Evolutionary conservation across 53 echinoderm and acorn worm species (phyloP).

Genomic region (Temnopleurus reevesii): DNA sequence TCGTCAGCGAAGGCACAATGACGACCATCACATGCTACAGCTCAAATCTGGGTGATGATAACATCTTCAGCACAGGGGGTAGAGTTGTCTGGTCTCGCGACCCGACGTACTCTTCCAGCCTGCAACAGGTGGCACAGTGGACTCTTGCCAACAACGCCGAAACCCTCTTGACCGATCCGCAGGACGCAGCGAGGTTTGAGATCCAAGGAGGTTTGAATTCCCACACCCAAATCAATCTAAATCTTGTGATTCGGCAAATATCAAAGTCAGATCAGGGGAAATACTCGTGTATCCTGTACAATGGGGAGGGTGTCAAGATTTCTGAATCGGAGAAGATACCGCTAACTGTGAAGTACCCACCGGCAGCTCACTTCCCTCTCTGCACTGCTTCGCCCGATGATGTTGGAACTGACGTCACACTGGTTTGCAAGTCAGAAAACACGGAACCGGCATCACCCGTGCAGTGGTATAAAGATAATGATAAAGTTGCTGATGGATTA

Average conservation of each 20-base stretch:
- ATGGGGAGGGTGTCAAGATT: background rate
- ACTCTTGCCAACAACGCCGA: background rate
- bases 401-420: background rate
- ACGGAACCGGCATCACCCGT: constrained; percentile 9
- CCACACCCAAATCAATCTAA: background rate
- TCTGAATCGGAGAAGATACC: background rate
- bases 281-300: constrained; percentile 39
- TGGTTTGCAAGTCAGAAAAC: constrained; percentile 10
- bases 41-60: background rate
- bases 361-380: constrained; percentile 39
- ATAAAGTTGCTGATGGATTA: constrained; percentile 17
- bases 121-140: constrained; percentile 22
- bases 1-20: constrained; percentile 25
- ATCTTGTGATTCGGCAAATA: constrained; percentile 34
- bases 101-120: background rate
- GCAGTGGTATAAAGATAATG: constrained; percentile 43
- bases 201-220: constrained; percentile 2
- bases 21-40: constrained; percentile 28
- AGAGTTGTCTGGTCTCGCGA: constrained; percentile 15
- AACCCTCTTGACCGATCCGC: background rate
- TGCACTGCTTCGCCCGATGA: constrained; percentile 41
- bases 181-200: background rate
- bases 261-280: constrained; percentile 37
- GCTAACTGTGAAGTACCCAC: constrained; percentile 26
- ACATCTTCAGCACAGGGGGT: constrained; percentile 53